Evolutionary conservation across 2,113 vertebrate species (phyloP).

Genomic region (Echinops telfairi): DNA sequence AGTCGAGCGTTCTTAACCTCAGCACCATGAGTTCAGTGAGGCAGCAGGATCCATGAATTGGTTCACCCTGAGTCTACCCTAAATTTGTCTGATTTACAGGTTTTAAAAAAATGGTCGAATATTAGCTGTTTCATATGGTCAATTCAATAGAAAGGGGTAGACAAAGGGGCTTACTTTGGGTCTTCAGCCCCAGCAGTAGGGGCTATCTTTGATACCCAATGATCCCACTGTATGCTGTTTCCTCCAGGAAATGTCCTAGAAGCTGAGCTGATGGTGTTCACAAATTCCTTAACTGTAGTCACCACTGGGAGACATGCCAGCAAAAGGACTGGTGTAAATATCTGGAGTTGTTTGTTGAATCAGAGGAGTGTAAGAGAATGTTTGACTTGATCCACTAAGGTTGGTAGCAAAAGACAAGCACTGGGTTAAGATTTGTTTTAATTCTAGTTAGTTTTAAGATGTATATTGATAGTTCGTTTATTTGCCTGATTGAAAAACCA

Average conservation of each 20-base stretch:
- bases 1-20: neutral
- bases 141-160: neutral
- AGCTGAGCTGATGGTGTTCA: neutral
- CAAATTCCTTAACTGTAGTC: neutral
- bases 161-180: neutral
- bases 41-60: neutral
- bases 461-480: slow-evolving; percentile 23
- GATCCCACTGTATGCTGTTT: neutral
- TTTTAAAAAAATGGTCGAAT: neutral
- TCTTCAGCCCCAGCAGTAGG: neutral
- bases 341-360: neutral
- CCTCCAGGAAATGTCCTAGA: neutral
- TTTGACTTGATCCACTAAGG: neutral
- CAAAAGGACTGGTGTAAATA: neutral
- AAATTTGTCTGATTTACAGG: neutral
- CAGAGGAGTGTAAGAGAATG: neutral
- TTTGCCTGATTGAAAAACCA: slow-evolving; percentile 29
- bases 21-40: neutral
- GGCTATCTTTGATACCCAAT: neutral
- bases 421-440: neutral
- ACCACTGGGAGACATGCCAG: neutral
- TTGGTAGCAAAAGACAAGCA: neutral
- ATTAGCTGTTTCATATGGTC: neutral
- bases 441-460: neutral
- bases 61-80: neutral